These are phyloP conservation scores for Protaetia brevitarsis DNA, from an alignment of 1,140 invertebrate genomes.

Conservation along the genomic window DNA sequence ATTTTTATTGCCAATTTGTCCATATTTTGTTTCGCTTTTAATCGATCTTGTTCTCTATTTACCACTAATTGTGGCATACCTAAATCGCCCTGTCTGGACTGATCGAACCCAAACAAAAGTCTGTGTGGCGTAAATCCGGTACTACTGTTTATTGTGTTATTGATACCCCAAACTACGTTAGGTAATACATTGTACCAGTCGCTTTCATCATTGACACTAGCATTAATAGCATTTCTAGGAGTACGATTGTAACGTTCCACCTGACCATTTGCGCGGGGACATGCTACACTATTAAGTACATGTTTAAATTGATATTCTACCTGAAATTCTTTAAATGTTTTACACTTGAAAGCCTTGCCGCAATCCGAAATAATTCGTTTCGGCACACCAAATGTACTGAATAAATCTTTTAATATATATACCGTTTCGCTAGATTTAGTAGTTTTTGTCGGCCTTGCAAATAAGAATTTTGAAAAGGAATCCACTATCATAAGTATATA, in stretches of 20 bases:
- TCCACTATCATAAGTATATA: slow-evolving; percentile 30
- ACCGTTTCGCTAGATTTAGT: slow-evolving; percentile 26
- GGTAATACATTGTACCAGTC: not conserved
- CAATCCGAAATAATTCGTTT: slow-evolving; percentile 29
- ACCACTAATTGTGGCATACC: not conserved
- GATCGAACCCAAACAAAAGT: not conserved
- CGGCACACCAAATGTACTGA: slow-evolving; percentile 21
- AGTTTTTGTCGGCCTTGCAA: slow-evolving; percentile 26
- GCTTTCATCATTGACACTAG: slow-evolving; percentile 7
- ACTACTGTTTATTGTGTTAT: slow-evolving; percentile 12
- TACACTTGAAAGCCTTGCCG: slow-evolving; percentile 28
- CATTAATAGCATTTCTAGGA: not conserved
- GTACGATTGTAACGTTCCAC: slow-evolving; percentile 18
- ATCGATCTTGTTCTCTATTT: slow-evolving; percentile 17
- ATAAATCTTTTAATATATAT: slow-evolving; percentile 27
- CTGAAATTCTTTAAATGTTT: slow-evolving; percentile 23
- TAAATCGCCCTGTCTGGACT: slow-evolving; percentile 20
- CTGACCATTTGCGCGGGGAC: slow-evolving; percentile 3
- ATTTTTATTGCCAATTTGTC: slow-evolving; percentile 21
- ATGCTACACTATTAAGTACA: not conserved
- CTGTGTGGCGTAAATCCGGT: not conserved
- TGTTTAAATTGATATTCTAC: not conserved
- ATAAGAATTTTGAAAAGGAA: slow-evolving; percentile 29
- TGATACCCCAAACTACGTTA: slow-evolving; percentile 6
- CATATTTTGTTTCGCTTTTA: slow-evolving; percentile 22